phyloP scores from a whole-genome alignment of 2,888 invertebrate genomes.

The Sussaba pulchella region DNA sequence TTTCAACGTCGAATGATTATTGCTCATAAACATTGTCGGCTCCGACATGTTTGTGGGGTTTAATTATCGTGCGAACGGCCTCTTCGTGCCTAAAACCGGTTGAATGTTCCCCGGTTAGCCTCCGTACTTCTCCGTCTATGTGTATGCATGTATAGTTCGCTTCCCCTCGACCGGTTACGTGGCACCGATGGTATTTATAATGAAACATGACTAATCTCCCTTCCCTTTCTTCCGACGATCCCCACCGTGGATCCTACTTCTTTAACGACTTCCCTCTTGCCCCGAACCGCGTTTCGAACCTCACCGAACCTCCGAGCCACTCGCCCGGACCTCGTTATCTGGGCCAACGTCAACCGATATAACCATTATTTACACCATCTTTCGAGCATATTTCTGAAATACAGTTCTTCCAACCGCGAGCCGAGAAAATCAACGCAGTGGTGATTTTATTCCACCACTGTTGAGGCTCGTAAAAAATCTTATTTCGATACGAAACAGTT shows the following conservation, averaged over 20 bases:
- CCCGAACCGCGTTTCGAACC: slow-evolving; percentile 30
- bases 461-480: no score
- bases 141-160: no score
- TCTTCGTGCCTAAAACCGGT: slow-evolving; percentile 59
- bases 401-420: slow-evolving; percentile 53
- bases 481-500: no score
- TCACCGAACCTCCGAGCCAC: slow-evolving; percentile 10
- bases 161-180: slow-evolving; percentile 51
- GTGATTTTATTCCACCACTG: no score
- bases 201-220: slow-evolving; percentile 75
- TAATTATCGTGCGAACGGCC: slow-evolving; percentile 52
- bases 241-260: slow-evolving; percentile 41
- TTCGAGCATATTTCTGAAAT: slow-evolving; percentile 67
- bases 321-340: slow-evolving; percentile 72
- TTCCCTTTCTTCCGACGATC: slow-evolving; percentile 45
- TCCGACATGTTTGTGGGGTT: slow-evolving; percentile 43
- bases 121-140: slow-evolving; percentile 6
- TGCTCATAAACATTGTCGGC: slow-evolving; percentile 12
- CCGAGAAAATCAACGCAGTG: slow-evolving; percentile 23
- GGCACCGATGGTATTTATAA: slow-evolving; percentile 71
- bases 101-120: slow-evolving; percentile 39
- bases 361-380: slow-evolving; percentile 72
- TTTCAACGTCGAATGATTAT: no score
- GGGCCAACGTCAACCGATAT: slow-evolving; percentile 73
- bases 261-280: slow-evolving; percentile 44